Conservation (phyloP, 2,797 vertebrate species). For the Botia almorhae region DNA sequence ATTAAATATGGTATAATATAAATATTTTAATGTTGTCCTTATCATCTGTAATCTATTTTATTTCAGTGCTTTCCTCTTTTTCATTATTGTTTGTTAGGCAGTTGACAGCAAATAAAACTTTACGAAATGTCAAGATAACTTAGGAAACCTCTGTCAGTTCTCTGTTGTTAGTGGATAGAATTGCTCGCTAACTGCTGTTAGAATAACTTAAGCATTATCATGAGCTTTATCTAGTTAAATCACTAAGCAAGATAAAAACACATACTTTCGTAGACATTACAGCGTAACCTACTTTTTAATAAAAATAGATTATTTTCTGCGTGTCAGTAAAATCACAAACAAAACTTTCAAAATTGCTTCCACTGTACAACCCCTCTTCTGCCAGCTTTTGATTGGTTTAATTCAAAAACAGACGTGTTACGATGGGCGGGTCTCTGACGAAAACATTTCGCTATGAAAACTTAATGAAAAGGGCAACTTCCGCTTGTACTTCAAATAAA, state of each 20-base stretch:
- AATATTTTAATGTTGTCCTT: neutral
- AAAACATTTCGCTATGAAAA: neutral
- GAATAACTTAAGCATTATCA: neutral
- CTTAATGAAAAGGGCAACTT: neutral
- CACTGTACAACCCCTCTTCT: neutral
- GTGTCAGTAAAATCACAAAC: neutral
- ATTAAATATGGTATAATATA: neutral
- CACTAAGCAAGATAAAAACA: neutral
- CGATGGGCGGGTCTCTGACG: constrained; percentile 1
- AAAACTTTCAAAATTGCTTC: constrained; percentile 42
- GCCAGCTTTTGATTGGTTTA: constrained; percentile 47
- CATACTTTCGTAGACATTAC: neutral
- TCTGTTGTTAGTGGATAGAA: neutral
- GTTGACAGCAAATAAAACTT: neutral
- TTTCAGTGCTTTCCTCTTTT: neutral
- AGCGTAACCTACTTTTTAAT: neutral
- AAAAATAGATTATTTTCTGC: neutral
- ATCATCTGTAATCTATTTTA: constrained; percentile 9
- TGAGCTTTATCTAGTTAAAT: neutral
- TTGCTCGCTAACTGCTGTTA: neutral
- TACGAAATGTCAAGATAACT: neutral
- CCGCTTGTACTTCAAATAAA: constrained; percentile 29
- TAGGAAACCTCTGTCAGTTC: neutral
- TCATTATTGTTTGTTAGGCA: neutral
- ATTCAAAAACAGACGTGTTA: constrained; percentile 52